Base-by-base conservation (phyloP, 2,888 invertebrate species). In the Celastrina argiolus region DNA sequence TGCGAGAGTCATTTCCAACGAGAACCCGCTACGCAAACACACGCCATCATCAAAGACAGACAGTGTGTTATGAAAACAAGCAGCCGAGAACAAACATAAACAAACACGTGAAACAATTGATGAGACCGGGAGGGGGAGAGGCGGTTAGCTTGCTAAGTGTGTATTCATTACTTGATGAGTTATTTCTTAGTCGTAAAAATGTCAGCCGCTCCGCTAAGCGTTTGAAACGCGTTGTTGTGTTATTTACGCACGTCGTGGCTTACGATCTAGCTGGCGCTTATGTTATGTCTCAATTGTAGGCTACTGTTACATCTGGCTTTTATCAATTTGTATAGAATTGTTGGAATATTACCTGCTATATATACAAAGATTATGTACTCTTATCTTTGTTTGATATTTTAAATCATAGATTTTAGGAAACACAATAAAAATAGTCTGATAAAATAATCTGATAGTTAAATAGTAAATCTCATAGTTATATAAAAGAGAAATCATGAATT, bases 31-130 rank as follows among this genome's bases (percentile, higher is more conserved):
- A 76, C 72, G 76, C 82, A 87, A 87, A 88, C 84, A 85, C 75
- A 80, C 80, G 77, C 74, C 77, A 78, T 83, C 85, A 84, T 87
- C 88, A 88, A 88, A 89, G 85, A 87, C 87, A 87, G 84, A 84
- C 86, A 83, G 77, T 80, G 78, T 88, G 88, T 88, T 89, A 89
- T 88, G 88, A 90, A 88, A 90, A 90, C 89, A 90, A 86, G 83
- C 85, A 84, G 78, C 84, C 80, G 77, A 80, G 82, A 86, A 83
- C 84, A 88, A 88, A 88, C 85, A 87, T 83, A 86, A 86, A 86
- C 87, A 88, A 83, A 86, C 85, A 85, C 76, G 80, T 78, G 81
- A 84, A 85, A 88, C 89, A 90, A 89, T 89, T 85, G 87, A 87
- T 82, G 85, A 85, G 84, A 83, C 81, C 78, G 80, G 78, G 51